Percentiles rank a stretch among this genome's conserved stretches.
Conservation (phyloP, 2,888 invertebrate species). For the Ichneumoninae sp. region DNA sequence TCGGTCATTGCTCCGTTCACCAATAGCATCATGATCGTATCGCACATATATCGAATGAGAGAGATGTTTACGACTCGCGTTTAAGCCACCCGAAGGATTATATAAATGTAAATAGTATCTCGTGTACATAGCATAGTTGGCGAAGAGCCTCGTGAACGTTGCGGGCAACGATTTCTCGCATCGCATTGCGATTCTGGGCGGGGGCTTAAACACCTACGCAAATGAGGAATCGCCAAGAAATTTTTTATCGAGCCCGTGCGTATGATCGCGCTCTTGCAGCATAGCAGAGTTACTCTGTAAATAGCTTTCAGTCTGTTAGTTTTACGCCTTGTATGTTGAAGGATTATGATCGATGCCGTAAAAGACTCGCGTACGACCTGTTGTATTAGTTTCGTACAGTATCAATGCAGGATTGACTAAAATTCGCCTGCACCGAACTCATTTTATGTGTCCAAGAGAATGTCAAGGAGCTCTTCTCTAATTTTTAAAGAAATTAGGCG, state of each 20-base stretch:
- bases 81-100: slow-evolving; percentile 51
- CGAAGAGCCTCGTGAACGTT: slow-evolving; percentile 52
- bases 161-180: slow-evolving; percentile 53
- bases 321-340: slow-evolving; percentile 34
- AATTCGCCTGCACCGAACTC: slow-evolving; percentile 14
- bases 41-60: slow-evolving; percentile 1
- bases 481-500: slow-evolving; percentile 24
- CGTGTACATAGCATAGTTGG: slow-evolving; percentile 62
- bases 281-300: slow-evolving; percentile 57
- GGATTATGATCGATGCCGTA: slow-evolving; percentile 36
- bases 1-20: not conserved
- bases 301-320: slow-evolving; percentile 49
- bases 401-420: slow-evolving; percentile 7
- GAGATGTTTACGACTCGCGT: slow-evolving; percentile 9
- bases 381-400: slow-evolving; percentile 31
- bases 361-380: slow-evolving; percentile 21
- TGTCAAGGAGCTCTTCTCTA: not conserved
- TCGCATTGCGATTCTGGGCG: slow-evolving; percentile 30
- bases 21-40: slow-evolving; percentile 2
- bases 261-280: slow-evolving; percentile 38
- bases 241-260: slow-evolving; percentile 33
- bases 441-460: slow-evolving; percentile 18
- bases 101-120: slow-evolving; percentile 66
- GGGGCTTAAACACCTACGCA: slow-evolving; percentile 10
- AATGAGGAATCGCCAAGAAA: slow-evolving; percentile 38